Percentiles rank a stretch among this genome's conserved stretches.
phyloP scores from a whole-genome alignment of 2,797 vertebrate genomes.

The Mormyrops attenuatus region DNA sequence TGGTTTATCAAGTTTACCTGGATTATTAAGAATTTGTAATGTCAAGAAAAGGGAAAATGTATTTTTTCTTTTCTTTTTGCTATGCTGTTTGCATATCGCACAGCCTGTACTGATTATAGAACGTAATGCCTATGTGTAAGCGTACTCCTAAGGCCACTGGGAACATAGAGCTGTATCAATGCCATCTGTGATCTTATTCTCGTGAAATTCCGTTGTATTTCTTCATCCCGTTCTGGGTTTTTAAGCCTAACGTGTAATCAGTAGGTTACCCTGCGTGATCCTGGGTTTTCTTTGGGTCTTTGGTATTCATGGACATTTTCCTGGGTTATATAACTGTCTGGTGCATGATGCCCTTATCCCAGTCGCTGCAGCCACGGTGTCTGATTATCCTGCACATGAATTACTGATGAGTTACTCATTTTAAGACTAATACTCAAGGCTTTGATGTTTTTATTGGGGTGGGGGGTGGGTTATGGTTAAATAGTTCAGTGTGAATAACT shows the following conservation, averaged over 20 bases:
- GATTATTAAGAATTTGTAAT: slow-evolving; percentile 24
- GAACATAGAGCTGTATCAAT: slow-evolving; percentile 30
- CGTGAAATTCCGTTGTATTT: slow-evolving; percentile 42
- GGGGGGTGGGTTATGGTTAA: background rate
- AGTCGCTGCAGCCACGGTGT: slow-evolving; percentile 31
- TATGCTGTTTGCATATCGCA: slow-evolving; percentile 27
- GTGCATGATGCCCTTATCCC: slow-evolving; percentile 23
- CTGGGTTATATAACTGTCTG: slow-evolving; percentile 37
- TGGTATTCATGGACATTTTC: slow-evolving; percentile 31
- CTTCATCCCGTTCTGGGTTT: slow-evolving; percentile 34
- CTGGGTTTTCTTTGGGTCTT: slow-evolving; percentile 24
- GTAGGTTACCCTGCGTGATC: slow-evolving; percentile 23
- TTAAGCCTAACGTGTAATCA: slow-evolving; percentile 35
- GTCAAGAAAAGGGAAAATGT: slow-evolving; percentile 36
- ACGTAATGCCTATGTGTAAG: slow-evolving; percentile 41
- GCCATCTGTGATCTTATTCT: slow-evolving; percentile 35
- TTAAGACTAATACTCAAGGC: slow-evolving; percentile 21
- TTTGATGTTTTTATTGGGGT: background rate
- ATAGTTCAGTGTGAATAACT: background rate
- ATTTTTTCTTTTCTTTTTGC: slow-evolving; percentile 12
- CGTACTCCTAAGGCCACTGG: slow-evolving; percentile 28
- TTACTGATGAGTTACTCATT: slow-evolving; percentile 47
- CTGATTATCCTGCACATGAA: slow-evolving; percentile 46
- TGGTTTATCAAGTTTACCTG: slow-evolving; percentile 21
- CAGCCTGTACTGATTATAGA: slow-evolving; percentile 34